Percentiles rank a stretch among this genome's conserved stretches.
phyloP scores from a whole-genome alignment of 2,113 vertebrate species.

The Falco punctatus region DNA sequence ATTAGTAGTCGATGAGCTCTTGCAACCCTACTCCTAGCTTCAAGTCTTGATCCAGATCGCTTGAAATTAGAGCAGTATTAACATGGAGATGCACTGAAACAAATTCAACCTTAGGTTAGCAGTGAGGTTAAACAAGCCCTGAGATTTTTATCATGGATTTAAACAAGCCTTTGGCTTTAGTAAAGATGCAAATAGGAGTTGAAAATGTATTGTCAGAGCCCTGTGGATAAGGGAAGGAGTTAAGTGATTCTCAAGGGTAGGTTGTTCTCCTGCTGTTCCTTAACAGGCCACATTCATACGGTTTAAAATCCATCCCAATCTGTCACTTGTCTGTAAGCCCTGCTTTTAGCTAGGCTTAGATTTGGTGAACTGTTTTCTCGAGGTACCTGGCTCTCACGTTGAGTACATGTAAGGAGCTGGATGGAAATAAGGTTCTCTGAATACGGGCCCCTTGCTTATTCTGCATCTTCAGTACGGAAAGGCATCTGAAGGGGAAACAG shows the following conservation, averaged over 20 bases:
- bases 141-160: background rate
- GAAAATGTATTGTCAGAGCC: background rate
- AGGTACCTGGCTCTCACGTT: background rate
- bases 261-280: background rate
- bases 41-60: background rate
- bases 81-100: background rate
- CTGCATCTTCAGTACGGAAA: background rate
- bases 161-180: background rate
- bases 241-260: background rate
- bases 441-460: fast-evolving
- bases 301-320: background rate
- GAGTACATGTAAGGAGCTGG: background rate
- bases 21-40: background rate
- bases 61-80: background rate
- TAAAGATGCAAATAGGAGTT: background rate
- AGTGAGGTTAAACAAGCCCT: background rate
- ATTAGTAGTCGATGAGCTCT: slow-evolving; percentile 8
- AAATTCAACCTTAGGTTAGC: background rate
- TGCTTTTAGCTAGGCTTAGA: background rate
- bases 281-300: fast-evolving
- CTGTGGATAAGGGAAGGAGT: background rate
- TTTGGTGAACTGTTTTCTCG: background rate
- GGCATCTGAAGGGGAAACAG: background rate
- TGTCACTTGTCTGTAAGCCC: background rate
- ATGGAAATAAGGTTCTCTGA: background rate